These are phyloP conservation scores for Cottoperca gobio DNA, from an alignment of 2,797 vertebrate species.

Conservation along the genomic window DNA sequence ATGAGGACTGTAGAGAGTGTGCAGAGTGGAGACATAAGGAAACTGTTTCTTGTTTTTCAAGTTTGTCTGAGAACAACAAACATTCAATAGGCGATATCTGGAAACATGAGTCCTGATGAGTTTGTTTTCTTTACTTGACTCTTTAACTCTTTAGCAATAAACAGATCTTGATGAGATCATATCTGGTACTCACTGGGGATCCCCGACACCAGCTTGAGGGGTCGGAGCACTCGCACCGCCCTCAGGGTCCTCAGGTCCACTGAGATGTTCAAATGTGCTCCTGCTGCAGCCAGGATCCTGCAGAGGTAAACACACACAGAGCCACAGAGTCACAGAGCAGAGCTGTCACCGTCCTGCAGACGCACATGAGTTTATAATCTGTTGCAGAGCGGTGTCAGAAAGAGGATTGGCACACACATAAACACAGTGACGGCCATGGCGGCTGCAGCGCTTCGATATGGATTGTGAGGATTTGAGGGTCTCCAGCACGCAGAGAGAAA, in stretches of 20 bases:
- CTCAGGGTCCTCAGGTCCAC: constrained; percentile 97
- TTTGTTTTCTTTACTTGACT: not conserved
- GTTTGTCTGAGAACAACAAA: too few relatives aligned
- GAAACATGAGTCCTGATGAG: too few relatives aligned
- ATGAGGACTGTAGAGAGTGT: too few relatives aligned
- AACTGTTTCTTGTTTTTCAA: too few relatives aligned
- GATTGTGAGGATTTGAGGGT: constrained; percentile 47
- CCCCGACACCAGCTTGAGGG: constrained; percentile 98
- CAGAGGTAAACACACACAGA: constrained; percentile 44
- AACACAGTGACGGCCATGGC: not conserved
- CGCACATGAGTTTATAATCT: constrained; percentile 31
- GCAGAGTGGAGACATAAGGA: too few relatives aligned
- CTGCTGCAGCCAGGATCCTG: constrained; percentile 96
- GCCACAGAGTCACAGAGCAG: constrained; percentile 26
- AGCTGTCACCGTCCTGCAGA: constrained; percentile 9
- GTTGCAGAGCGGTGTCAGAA: not conserved
- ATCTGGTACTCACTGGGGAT: constrained; percentile 93
- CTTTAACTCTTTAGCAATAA: not conserved
- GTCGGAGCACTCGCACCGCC: constrained; percentile 94
- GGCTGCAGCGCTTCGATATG: constrained; percentile 63
- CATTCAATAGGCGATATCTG: too few relatives aligned
- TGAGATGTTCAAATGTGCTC: constrained; percentile 96
- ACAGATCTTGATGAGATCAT: not conserved
- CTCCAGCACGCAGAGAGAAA: constrained; percentile 42
- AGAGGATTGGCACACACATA: constrained; percentile 11